Conservation (phyloP, 2,113 vertebrate species). For the Gnathochromis pfefferi region DNA sequence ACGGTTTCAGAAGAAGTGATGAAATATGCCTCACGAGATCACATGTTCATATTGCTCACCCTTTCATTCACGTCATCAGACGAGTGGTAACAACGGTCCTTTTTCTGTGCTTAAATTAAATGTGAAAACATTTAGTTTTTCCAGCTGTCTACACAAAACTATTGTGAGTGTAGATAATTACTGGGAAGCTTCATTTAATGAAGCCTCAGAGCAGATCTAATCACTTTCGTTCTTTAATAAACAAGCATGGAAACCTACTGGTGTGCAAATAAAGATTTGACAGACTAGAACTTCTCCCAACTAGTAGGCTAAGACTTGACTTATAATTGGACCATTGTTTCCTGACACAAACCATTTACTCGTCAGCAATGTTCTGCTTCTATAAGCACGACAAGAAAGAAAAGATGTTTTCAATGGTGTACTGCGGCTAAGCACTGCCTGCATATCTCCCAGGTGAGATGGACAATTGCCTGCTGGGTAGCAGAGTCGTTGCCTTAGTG, state of each 20-base stretch:
- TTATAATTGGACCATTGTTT: constrained; percentile 53
- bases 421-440: background rate
- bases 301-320: background rate
- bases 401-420: constrained; percentile 6
- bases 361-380: constrained; percentile 20
- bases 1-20: background rate
- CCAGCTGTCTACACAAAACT: constrained; percentile 12
- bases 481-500: background rate
- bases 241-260: background rate
- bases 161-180: constrained; percentile 10
- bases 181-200: constrained; percentile 15
- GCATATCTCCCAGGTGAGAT: constrained; percentile 30
- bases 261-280: constrained; percentile 19
- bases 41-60: background rate
- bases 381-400: background rate
- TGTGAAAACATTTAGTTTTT: background rate
- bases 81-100: background rate
- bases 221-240: constrained; percentile 11
- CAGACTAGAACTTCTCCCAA: background rate
- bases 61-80: background rate
- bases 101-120: background rate
- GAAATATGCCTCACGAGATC: background rate
- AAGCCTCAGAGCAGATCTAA: constrained; percentile 19
- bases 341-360: constrained; percentile 12
- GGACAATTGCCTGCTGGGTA: constrained; percentile 13